A percentile compares a stretch with the other conserved stretches of the same genome.
Conservation (phyloP, 2,888 invertebrate species). For the Drosophila meridionalis region DNA sequence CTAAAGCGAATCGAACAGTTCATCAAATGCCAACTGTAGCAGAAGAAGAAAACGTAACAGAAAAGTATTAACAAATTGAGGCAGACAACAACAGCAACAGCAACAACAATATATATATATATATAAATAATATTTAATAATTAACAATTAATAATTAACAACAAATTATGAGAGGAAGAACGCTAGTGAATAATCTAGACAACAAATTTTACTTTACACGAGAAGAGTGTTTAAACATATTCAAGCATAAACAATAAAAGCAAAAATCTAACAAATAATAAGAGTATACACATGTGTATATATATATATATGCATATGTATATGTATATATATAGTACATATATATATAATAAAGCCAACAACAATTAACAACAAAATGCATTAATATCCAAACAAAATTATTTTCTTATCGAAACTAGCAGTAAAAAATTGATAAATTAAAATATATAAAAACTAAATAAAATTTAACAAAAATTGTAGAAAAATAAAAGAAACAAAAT, state of each 20-base stretch:
- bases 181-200: slow-evolving; percentile 62
- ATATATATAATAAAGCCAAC: slow-evolving; percentile 30
- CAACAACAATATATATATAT: slow-evolving; percentile 10
- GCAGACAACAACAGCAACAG: slow-evolving; percentile 18
- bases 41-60: slow-evolving; percentile 12
- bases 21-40: slow-evolving; percentile 50
- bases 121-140: slow-evolving; percentile 11
- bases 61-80: slow-evolving; percentile 48
- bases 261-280: slow-evolving; percentile 14
- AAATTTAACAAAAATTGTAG: slow-evolving; percentile 24
- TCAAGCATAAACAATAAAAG: slow-evolving; percentile 48
- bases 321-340: neutral
- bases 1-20: slow-evolving; percentile 27
- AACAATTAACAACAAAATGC: slow-evolving; percentile 28
- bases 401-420: slow-evolving; percentile 80
- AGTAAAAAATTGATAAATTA: slow-evolving; percentile 68
- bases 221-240: slow-evolving; percentile 47
- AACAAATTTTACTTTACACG: slow-evolving; percentile 66
- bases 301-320: neutral
- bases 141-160: slow-evolving; percentile 1
- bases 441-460: slow-evolving; percentile 22
- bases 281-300: slow-evolving; percentile 9
- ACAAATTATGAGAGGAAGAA: neutral
- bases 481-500: neutral
- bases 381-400: slow-evolving; percentile 50